phyloP scores from a whole-genome alignment of 2,888 invertebrate genomes.

The Eurytoma adleriae region DNA sequence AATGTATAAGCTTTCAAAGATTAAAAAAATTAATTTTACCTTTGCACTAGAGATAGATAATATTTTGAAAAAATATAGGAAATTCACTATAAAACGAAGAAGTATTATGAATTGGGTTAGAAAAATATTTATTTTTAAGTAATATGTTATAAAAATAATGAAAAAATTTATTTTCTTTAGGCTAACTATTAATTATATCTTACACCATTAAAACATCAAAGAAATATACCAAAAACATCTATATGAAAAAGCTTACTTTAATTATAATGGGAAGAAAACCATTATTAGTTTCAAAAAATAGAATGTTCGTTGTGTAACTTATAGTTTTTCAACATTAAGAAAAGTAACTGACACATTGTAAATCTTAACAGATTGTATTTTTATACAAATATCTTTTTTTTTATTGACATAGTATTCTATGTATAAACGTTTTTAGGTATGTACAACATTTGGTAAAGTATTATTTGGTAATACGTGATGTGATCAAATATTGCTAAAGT shows the following conservation, averaged over 20 bases:
- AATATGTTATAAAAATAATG: slow-evolving; percentile 45
- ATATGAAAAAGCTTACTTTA: background rate
- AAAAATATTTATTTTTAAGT: slow-evolving; percentile 45
- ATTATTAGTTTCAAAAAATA: slow-evolving; percentile 21
- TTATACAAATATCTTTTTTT: slow-evolving; percentile 66
- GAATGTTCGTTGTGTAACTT: slow-evolving; percentile 28
- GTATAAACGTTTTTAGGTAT: slow-evolving; percentile 66
- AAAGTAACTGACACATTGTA: slow-evolving; percentile 40
- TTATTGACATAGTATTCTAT: slow-evolving; percentile 63
- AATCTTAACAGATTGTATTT: slow-evolving; percentile 50
- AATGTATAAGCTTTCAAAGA: too few relatives aligned
- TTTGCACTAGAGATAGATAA: too few relatives aligned
- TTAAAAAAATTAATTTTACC: too few relatives aligned
- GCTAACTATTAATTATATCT: slow-evolving; percentile 12
- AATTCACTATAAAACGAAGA: background rate
- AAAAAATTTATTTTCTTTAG: background rate
- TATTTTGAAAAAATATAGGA: background rate
- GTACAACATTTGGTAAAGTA: slow-evolving; percentile 68
- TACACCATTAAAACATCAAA: slow-evolving; percentile 11
- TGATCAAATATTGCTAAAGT: slow-evolving; percentile 47
- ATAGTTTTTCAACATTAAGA: slow-evolving; percentile 24
- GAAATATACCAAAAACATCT: slow-evolving; percentile 41
- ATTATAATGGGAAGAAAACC: background rate
- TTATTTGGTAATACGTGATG: slow-evolving; percentile 64
- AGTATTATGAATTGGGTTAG: slow-evolving; percentile 20